Percentiles rank a stretch among this genome's conserved stretches.
phyloP scores from a whole-genome alignment of 2,113 vertebrate species.

The Apaloderma vittatum region DNA sequence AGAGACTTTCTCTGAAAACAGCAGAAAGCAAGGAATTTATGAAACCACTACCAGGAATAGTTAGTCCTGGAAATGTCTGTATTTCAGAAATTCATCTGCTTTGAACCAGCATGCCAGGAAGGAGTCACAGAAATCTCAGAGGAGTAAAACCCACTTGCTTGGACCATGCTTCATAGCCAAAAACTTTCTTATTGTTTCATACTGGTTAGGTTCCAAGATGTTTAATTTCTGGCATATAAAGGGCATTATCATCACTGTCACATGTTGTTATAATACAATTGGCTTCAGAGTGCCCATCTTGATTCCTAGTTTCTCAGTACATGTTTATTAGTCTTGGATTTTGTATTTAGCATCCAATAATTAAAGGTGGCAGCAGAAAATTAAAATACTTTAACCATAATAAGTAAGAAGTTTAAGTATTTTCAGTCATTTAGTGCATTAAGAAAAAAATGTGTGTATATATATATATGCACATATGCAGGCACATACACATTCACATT shows the following conservation, averaged over 20 bases:
- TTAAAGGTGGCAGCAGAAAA: not conserved
- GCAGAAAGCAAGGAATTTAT: not conserved
- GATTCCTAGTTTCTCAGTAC: not conserved
- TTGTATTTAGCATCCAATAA: not conserved
- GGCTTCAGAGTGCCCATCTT: not conserved
- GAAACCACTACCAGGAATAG: not conserved
- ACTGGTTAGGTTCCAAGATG: not conserved
- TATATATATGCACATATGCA: not conserved
- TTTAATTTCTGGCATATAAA: not conserved
- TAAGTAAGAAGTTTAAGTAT: not conserved
- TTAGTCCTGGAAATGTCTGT: not conserved
- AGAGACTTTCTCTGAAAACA: constrained; percentile 2
- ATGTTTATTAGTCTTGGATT: not conserved
- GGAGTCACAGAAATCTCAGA: not conserved
- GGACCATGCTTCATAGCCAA: not conserved
- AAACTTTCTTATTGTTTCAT: not conserved
- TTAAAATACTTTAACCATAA: not conserved
- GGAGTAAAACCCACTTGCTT: not conserved
- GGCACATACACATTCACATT: not conserved
- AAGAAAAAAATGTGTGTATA: not conserved
- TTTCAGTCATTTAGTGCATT: not conserved
- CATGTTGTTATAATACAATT: not conserved
- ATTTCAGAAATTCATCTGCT: not conserved
- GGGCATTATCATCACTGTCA: not conserved
- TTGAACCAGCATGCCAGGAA: not conserved